These are phyloP conservation scores for Clanis bilineata DNA, from an alignment of 2,888 invertebrate genomes.

Conservation along the genomic window DNA sequence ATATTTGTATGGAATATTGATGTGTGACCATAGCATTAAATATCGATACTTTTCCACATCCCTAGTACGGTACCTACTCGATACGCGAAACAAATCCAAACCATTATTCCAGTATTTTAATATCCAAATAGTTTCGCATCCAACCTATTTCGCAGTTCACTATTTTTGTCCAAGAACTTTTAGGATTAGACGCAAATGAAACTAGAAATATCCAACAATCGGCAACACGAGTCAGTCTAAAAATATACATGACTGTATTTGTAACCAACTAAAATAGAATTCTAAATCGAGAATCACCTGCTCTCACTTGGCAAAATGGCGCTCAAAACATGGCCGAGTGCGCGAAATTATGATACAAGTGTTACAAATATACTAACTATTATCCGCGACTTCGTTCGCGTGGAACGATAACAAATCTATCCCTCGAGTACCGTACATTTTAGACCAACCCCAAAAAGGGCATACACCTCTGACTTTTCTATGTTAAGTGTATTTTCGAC, in stretches of 20 bases:
- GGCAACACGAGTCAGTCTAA: background rate
- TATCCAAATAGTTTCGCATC: background rate
- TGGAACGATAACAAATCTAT: too few species aligned
- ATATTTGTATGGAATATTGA: too few species aligned
- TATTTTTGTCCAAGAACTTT: background rate
- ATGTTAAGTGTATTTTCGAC: too few species aligned
- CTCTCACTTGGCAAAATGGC: background rate
- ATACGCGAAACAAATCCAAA: too few species aligned
- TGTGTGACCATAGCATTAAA: too few species aligned
- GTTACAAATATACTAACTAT: conserved; percentile 4
- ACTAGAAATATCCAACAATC: background rate
- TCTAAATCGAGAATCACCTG: conserved; percentile 11
- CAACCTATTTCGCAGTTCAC: background rate
- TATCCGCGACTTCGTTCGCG: too few species aligned
- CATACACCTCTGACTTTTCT: too few species aligned
- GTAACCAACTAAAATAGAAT: background rate
- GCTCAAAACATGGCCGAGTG: background rate
- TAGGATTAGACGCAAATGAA: background rate
- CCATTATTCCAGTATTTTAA: background rate
- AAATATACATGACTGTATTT: background rate
- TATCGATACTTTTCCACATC: too few species aligned
- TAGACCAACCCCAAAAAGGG: too few species aligned
- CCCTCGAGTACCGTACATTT: too few species aligned
- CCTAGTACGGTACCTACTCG: too few species aligned
- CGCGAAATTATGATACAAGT: background rate